Base-by-base conservation (phyloP, 2,797 vertebrate species). In the Uromys caudimaculatus region DNA sequence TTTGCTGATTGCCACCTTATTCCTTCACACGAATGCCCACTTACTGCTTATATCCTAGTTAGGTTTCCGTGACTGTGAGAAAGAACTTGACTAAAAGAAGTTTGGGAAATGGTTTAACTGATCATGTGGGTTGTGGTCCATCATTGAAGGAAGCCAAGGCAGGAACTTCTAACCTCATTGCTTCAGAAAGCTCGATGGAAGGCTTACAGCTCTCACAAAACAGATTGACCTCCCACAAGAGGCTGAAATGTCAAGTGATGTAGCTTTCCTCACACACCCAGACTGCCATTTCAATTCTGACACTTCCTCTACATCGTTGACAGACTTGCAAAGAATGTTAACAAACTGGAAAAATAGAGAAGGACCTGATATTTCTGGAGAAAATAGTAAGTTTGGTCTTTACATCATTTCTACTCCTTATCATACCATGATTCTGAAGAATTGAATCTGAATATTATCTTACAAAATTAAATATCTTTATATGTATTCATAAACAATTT, bases 301-400 rank as follows among this genome's bases (percentile, higher is more conserved):
- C n/a, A 86, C 78, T 54, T 83, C 54, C 29, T 52, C 14, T 78
- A 50, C 77, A 56, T 47, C 0, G 41, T 35, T 69, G 89, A 91
- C 54, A 89, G 60, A 76, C 77, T 96, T 95, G 69, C n/a, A 92
- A 93, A 94, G 78, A 82, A 94, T 38, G 69, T 47, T 96, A 91
- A 50, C 84, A 83, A 84, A 41, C 29, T 76, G 27, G 64, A 90
- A 90, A 91, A 87, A 58, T 69, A 64, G 38, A 94, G 76, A 91
- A 71, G 47, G 50, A 19, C n/a, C 83, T 77, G 87, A 47, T 91
- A 96, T 92, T 90, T 96, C 47, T 92, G 14, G 6, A 94, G 6
- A 41, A 87, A 84, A 94, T 85, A 71, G 77, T 84, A 62, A 78
- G 9, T 91, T 89, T 94, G 44, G 27, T 58, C n/a, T 87, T 96